Base-by-base conservation (phyloP, 2,113 vertebrate species). In the Brachypteracias leptosomus region DNA sequence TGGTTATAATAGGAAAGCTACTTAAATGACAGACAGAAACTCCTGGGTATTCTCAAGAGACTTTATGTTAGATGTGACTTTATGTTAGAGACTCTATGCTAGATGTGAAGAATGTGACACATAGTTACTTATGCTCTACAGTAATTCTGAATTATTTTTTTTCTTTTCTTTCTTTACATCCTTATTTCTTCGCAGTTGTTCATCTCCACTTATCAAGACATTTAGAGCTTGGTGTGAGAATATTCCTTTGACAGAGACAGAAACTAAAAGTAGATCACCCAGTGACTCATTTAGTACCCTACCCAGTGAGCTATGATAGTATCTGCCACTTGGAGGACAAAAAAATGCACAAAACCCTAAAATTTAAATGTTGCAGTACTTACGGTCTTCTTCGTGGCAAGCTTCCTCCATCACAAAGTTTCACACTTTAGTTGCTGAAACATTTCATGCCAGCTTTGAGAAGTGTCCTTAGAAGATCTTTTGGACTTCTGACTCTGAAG, bases 301-400 rank as follows among this genome's bases (percentile, higher is more conserved):
- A 20, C 2, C 2, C 2, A 1, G 40, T 57, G 16, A 86, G 3
- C 19, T 54, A 4, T 3, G 1, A 19, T 13, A 6, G 1, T 20
- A 26, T 44, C n/a, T 76, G 28, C 11, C 25, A 80, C 16, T 47
- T 35, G 20, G 3, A 68, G 5, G 6, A 62, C 29, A 77, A 55
- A 22, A 68, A 11, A 14, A 70, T 40, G 5, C 7, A 70, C 14
- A 62, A 66, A 91, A 73, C 2, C 3, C 6, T 55, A 40, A 73
- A 68, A n/a, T 33, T 4, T 0, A 66, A 9, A 49, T 49, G 3
- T 36, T 70, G 11, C 7, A 29, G 18, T 51, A 54, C 9, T 11
- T 24, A 1, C 24, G 18, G 12, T 36, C 17, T 78, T 74, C 21
- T 38, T 33, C 65, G 11, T 47, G 9, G 18, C 24, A 83, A 9